phyloP scores from a whole-genome alignment of 2,888 invertebrate genomes.

The Microctonus brassicae region DNA sequence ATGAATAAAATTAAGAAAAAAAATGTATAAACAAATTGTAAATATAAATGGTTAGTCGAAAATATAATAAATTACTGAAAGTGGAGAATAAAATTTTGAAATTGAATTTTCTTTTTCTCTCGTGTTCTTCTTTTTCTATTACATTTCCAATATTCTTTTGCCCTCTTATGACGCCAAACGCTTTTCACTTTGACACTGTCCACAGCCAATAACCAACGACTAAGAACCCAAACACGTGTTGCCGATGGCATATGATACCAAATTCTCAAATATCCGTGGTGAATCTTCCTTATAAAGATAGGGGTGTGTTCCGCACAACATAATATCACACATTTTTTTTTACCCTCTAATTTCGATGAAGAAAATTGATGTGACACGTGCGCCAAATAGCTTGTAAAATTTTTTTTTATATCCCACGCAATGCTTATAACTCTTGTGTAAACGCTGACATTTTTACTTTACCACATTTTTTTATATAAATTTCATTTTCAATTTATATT shows the following conservation, averaged over 20 bases:
- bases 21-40: too few species aligned
- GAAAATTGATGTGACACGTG: constrained; percentile 25
- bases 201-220: constrained; percentile 55
- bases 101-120: not conserved
- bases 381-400: constrained; percentile 8
- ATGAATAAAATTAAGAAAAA: too few species aligned
- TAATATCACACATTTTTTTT: constrained; percentile 25
- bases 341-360: constrained; percentile 18
- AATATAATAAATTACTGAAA: too few species aligned
- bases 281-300: constrained; percentile 11
- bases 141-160: constrained; percentile 4
- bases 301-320: not conserved
- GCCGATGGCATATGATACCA: constrained; percentile 57
- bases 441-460: not conserved
- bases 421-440: not conserved
- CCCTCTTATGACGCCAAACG: not conserved
- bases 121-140: not conserved
- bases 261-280: constrained; percentile 63
- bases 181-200: constrained; percentile 53
- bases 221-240: constrained; percentile 64
- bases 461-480: not conserved
- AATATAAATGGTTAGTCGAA: too few species aligned
- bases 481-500: not conserved
- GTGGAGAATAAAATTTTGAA: too few species aligned
- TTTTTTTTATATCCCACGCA: not conserved